Evolutionary conservation across 35 echinoderm and acorn worm genomes (phyloP).

Genomic region (Lytechinus pictus): DNA sequence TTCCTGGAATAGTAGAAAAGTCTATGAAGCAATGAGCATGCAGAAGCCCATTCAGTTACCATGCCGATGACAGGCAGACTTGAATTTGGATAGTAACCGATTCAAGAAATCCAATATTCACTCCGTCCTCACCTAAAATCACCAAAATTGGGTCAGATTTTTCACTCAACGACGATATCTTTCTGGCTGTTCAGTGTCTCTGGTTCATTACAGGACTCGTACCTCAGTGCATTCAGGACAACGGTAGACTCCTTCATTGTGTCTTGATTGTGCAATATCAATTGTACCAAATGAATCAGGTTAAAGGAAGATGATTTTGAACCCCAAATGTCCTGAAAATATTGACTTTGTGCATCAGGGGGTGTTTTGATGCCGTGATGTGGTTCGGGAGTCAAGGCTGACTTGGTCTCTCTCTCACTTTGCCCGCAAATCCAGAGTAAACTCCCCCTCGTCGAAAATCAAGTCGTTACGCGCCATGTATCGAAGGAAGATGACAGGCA

Average conservation of each 20-base stretch:
- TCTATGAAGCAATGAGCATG: background rate
- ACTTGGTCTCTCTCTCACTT: background rate
- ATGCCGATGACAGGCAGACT: background rate
- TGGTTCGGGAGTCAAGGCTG: constrained; percentile 25
- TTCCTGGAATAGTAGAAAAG: background rate
- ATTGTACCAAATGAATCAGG: background rate
- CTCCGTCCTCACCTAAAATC: background rate
- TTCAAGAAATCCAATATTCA: background rate
- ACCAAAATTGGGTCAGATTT: background rate
- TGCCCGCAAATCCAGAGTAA: constrained; percentile 10
- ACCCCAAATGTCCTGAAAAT: background rate
- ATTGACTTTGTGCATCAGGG: background rate
- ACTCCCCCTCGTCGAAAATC: constrained; percentile 10
- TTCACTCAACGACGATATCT: background rate
- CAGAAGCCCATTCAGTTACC: background rate
- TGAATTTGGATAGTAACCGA: background rate
- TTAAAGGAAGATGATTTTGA: background rate
- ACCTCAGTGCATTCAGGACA: background rate
- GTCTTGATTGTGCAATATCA: background rate
- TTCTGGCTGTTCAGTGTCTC: background rate
- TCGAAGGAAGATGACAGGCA: constrained; percentile 35
- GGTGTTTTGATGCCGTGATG: background rate
- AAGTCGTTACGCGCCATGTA: constrained; percentile 9
- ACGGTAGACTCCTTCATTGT: background rate
- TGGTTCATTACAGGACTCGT: background rate